Evolutionary conservation across 2,888 invertebrate genomes (phyloP).

Genomic region (Troides oblongomaculatus): DNA sequence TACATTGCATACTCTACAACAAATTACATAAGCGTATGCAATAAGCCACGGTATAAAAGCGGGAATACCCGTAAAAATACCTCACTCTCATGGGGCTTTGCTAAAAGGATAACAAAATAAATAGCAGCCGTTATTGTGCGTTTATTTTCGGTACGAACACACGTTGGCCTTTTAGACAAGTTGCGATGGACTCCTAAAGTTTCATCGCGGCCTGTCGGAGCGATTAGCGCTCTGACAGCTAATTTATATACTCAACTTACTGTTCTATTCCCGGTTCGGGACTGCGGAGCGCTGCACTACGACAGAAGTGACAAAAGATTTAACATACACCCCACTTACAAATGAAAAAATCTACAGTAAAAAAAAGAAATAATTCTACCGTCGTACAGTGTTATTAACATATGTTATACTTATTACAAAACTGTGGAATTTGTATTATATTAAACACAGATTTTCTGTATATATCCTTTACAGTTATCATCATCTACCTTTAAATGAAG

Average conservation of each 20-base stretch:
- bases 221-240: conserved; percentile 79
- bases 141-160: conserved; percentile 61
- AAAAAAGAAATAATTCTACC: neutral
- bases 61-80: conserved; percentile 16
- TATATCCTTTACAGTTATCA: neutral
- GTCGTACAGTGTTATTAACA: neutral
- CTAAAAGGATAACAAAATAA: conserved; percentile 70
- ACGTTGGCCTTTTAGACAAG: conserved; percentile 68
- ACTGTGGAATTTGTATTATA: too few species aligned
- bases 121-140: conserved; percentile 64
- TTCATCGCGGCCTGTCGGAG: conserved; percentile 77
- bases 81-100: conserved; percentile 46
- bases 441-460: too few species aligned
- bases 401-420: too few species aligned
- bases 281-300: conserved; percentile 46
- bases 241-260: conserved; percentile 79
- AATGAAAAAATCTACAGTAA: neutral
- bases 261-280: conserved; percentile 69
- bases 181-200: conserved; percentile 75
- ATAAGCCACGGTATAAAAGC: conserved; percentile 42
- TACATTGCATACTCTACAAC: neutral
- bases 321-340: conserved; percentile 21
- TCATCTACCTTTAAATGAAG: neutral
- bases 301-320: conserved; percentile 49
- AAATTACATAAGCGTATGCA: neutral